Base-by-base conservation (phyloP, 2,888 invertebrate species). In the Panopea generosa region DNA sequence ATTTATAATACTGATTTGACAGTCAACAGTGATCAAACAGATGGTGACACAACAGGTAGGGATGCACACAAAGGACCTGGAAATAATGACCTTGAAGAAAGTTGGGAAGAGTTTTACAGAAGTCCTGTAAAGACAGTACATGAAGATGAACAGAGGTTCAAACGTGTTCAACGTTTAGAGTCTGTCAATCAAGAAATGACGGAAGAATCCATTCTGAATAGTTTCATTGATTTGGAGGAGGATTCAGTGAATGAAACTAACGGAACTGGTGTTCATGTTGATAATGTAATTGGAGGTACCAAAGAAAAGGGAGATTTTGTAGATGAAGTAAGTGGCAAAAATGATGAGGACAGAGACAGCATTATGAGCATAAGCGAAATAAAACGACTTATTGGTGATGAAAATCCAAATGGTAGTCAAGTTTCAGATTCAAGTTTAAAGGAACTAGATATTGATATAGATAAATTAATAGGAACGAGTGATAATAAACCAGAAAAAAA, bases 91-190 rank as follows among this genome's bases (percentile, higher is more conserved):
- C 40, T 73, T 16, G 77, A 72, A 45, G 77, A 77, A 52, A 77
- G 77, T 52, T 73, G 72, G 72, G 77, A 73, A 52, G 69, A 69
- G 27, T 72, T 73, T 29, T 72, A 65, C 61, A 72, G 61, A 62
- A 66, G 61, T 53, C 77, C 77, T 16, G 69, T 73, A n/a, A 68
- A 55, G 52, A 24, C 60, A 18, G 16, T 3, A 22, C 20, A 50
- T 29, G 33, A 20, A 49, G 56, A 67, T 9, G 40, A 38, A 20
- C 9, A 33, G 11, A 33, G 11, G 14, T n/a, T 55, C 27, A 63
- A 61, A 22, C 61, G 52, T 27, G 38, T 59, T 24, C 63, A 72
- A 20, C 68, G 77, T 14, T 45, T 77, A 24, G 77, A 77, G 20
- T 73, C 77, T 27, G 60, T 73, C 29, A 69, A 69, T 43, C 60